Evolutionary conservation across 2,888 invertebrate genomes (phyloP), one percentile per base, ranked within the genome.

Genomic region (Diloba caeruleocephala): DNA sequence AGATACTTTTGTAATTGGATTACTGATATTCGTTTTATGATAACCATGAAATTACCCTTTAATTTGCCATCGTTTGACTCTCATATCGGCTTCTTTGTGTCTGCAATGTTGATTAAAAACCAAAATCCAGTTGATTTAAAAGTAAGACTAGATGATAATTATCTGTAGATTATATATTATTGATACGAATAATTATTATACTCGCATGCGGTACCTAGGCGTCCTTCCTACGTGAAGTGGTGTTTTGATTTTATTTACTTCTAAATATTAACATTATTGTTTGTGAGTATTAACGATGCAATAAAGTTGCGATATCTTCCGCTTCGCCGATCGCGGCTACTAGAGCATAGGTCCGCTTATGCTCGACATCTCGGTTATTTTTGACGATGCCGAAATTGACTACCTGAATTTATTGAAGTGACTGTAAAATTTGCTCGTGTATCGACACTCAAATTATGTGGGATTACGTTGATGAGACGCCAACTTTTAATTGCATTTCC

Each of bases 301-400:
- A 77, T 78, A 73, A 79, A 79, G 65, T 69, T 43, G 55, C 59
- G 44, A 66, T 74, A 71, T 62, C 71, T 76, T 78, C 66, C 72
- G 71, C 50, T 58, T 53, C 41, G 45, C 25, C 45, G 45, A 74
- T 67, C 53, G 64, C 74, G 76, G 74, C 69, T 69, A 79, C 67
- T 80, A 57, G 81, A 73, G 57, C 81, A 69, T 55, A 61, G 54
- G 52, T 64, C 53, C 51, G 60, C 58, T 60, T 55, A 55, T 69
- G 70, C 73, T 75, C 59, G 68, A 72, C 64, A 65, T 73, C 65
- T 72, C 55, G 44, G 57, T 64, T 83, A 83, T 83, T 85, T 85
- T 76, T 21, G 73, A 64, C 48, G 56, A 63, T 63, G 64, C 64
- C 53, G 75, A 82, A 75, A 74, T 68, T 56, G 71, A 56, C 61